Evolutionary conservation across 2,888 invertebrate species (phyloP), one percentile per base, ranked within the genome.

Genomic region (Parnassius smintheus): DNA sequence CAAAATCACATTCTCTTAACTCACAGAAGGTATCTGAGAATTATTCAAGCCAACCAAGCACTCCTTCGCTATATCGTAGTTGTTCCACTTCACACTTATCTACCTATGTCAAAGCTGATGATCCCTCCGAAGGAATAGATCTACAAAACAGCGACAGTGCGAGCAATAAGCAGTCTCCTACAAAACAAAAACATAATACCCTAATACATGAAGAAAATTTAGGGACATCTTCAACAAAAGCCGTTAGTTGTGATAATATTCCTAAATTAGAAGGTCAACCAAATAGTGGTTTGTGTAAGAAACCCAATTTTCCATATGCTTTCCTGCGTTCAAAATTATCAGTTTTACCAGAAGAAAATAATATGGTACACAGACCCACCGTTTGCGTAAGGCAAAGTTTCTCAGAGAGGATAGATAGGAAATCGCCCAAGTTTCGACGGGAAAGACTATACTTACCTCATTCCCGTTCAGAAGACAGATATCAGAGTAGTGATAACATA

Each of bases 111-210:
- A 95, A 95, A 78, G 95, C 95, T 66, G 96, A 96, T 78, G 96
- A 96, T 85, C 96, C 96, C 9, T 95, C 95, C n/a, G 95, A 96
- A 74, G 96, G 95, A 51, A 93, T 96, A 61, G 95, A 95, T 76
- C 89, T 95, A 70, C 91, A 93, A 81, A 92, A 91, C 75, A 75
- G 87, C 65, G 79, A 82, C 70, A 82, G 83, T 73, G 83, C 82
- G 72, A 59, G 53, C 49, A 80, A 78, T 66, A 85, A 90, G 78
- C 79, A 71, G 62, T 85, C 90, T 59, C 82, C 87, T 18, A 56
- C 68, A 9, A 74, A 70, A 73, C 80, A 71, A 86, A 90, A 86
- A 78, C 83, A 76, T 69, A 82, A 71, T 65, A 85, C 77, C 68
- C 69, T 74, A 63, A 64, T 82, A 55, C 70, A 82, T 13, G 91